These are phyloP conservation scores for Caenorhabditis sp. DNA, from an alignment of 2,888 invertebrate genomes.

Conservation along the genomic window DNA sequence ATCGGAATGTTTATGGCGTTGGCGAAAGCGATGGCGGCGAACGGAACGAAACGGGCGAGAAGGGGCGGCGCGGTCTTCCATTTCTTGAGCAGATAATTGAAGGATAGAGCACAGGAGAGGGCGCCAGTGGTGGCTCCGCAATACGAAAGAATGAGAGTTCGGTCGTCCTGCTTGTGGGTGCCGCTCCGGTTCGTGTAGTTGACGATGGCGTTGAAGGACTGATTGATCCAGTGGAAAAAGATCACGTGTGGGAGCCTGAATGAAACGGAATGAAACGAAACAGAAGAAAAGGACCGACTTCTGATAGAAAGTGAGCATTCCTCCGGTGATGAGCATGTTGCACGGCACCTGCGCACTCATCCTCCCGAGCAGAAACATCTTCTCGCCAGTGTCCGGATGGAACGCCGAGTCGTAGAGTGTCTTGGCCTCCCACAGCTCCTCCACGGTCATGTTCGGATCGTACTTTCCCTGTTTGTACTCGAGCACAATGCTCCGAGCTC, in stretches of 20 bases:
- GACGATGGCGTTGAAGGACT: conserved; percentile 92
- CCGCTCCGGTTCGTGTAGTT: conserved; percentile 92
- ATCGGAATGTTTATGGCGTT: conserved; percentile 96
- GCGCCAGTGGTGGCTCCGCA: conserved; percentile 64
- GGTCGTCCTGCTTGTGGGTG: conserved; percentile 37
- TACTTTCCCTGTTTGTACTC: conserved; percentile 84
- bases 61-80: conserved; percentile 83
- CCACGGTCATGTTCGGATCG: conserved; percentile 84
- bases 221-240: conserved; percentile 91
- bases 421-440: conserved; percentile 92
- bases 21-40: conserved; percentile 94
- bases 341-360: conserved; percentile 97
- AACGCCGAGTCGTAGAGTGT: conserved; percentile 96
- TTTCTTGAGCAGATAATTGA: conserved; percentile 59
- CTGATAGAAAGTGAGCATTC: conserved; percentile 94
- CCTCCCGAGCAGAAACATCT: conserved; percentile 91
- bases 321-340: conserved; percentile 95
- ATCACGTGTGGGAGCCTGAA: conserved; percentile 88
- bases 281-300: conserved; percentile 5
- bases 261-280: neutral
- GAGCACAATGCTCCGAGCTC: conserved; percentile 86
- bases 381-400: conserved; percentile 98
- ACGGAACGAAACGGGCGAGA: conserved; percentile 90
- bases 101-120: conserved; percentile 59
- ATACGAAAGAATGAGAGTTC: conserved; percentile 79